A percentile compares a stretch with the other conserved stretches of the same genome.
phyloP scores from a whole-genome alignment of 2,797 vertebrate species.

The Sebastiscus tertius region DNA sequence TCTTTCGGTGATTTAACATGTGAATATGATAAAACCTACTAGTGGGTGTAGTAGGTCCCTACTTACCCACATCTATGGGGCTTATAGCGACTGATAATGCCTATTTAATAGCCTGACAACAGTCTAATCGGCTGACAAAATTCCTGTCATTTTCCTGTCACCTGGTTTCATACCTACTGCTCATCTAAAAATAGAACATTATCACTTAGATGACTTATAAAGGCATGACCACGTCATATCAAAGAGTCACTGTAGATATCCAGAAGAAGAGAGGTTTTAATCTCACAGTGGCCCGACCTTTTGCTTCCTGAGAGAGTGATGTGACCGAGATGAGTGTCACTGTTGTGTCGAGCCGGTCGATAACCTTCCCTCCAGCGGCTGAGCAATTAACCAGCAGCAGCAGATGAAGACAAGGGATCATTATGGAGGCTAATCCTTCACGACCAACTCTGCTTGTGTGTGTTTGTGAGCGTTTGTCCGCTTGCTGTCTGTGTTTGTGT shows the following conservation, averaged over 20 bases:
- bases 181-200: not conserved
- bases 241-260: not conserved
- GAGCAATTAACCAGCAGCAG: conserved; percentile 51
- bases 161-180: not conserved
- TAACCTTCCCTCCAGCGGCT: conserved; percentile 24
- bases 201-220: not conserved
- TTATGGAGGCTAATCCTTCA: conserved; percentile 36
- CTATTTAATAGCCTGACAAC: too few species aligned
- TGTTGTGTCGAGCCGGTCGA: conserved; percentile 30
- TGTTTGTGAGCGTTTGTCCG: not conserved
- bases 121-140: too few species aligned
- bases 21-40: too few species aligned
- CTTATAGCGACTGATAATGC: too few species aligned
- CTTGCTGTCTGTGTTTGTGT: conserved; percentile 9
- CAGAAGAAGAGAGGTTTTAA: not conserved
- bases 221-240: not conserved
- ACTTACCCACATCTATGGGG: too few species aligned
- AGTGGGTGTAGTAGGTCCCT: too few species aligned
- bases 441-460: conserved; percentile 1
- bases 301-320: not conserved
- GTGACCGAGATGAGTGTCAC: conserved; percentile 2
- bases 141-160: too few species aligned
- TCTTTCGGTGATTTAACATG: too few species aligned
- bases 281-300: not conserved
- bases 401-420: conserved; percentile 45